Evolutionary conservation across 2,113 vertebrate species (phyloP).

Genomic region (Neofelis nebulosa): DNA sequence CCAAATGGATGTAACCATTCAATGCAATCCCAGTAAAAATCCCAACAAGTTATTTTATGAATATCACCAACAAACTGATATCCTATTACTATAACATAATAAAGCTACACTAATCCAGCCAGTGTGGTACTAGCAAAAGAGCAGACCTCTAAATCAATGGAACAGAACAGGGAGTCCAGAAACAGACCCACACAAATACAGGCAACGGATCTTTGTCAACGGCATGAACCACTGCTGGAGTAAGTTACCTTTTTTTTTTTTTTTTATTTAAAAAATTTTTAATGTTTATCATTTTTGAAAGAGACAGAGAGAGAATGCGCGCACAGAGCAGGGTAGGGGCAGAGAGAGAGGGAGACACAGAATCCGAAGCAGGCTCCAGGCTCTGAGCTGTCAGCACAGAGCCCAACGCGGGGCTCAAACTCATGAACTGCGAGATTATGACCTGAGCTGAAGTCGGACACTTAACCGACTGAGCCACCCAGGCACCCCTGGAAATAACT

Average conservation of each 20-base stretch:
- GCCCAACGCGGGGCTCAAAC: too few species aligned
- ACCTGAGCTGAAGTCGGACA: too few species aligned
- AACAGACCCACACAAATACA: neutral
- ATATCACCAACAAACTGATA: neutral
- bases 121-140: neutral
- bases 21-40: neutral
- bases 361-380: too few species aligned
- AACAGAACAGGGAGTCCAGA: neutral
- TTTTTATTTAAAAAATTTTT: too few species aligned
- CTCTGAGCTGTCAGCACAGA: too few species aligned
- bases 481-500: too few species aligned
- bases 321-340: too few species aligned
- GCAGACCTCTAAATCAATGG: neutral
- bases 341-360: too few species aligned
- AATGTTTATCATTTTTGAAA: too few species aligned
- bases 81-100: neutral
- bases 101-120: neutral
- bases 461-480: too few species aligned
- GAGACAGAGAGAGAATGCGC: too few species aligned
- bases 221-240: neutral
- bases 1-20: neutral
- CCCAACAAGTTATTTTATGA: neutral
- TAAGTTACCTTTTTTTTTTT: neutral
- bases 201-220: neutral
- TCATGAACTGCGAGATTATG: too few species aligned